These are phyloP conservation scores for Microcebus griseorufus DNA, from an alignment of 2,113 vertebrate genomes.

Conservation along the genomic window DNA sequence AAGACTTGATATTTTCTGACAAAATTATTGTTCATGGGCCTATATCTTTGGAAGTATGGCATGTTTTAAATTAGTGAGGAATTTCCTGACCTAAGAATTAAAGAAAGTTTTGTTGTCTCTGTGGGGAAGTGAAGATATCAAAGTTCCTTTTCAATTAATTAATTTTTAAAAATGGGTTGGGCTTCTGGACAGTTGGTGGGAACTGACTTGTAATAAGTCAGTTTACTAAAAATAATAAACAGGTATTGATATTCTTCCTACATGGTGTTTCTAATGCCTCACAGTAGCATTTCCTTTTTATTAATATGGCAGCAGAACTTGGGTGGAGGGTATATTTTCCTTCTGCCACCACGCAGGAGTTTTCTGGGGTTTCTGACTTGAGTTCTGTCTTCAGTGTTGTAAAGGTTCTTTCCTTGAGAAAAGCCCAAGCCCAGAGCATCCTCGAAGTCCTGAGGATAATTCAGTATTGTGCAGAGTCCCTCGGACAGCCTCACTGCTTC, in stretches of 20 bases:
- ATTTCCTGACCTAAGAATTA: no score
- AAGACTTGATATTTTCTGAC: no score
- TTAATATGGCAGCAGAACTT: background rate
- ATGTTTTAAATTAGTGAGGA: no score
- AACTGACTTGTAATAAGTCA: background rate
- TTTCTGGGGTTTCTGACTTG: slow-evolving; percentile 37
- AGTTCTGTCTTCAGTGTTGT: slow-evolving; percentile 87
- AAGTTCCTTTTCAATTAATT: background rate
- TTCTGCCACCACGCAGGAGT: background rate
- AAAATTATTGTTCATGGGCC: no score
- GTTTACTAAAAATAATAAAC: background rate
- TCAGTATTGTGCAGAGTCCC: slow-evolving; percentile 88
- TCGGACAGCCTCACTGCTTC: slow-evolving; percentile 95
- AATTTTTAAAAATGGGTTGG: background rate
- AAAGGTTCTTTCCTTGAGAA: slow-evolving; percentile 93
- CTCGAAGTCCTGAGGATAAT: slow-evolving; percentile 91
- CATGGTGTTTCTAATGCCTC: background rate
- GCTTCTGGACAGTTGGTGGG: background rate
- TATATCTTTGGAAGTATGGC: no score
- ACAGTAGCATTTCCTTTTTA: background rate
- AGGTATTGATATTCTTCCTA: background rate
- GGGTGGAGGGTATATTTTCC: background rate
- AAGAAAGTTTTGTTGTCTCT: slow-evolving; percentile 32
- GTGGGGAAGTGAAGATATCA: background rate
- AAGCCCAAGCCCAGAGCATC: slow-evolving; percentile 92